Base-by-base conservation (phyloP, 2,888 invertebrate species). In the Strigamia transsilvanica region DNA sequence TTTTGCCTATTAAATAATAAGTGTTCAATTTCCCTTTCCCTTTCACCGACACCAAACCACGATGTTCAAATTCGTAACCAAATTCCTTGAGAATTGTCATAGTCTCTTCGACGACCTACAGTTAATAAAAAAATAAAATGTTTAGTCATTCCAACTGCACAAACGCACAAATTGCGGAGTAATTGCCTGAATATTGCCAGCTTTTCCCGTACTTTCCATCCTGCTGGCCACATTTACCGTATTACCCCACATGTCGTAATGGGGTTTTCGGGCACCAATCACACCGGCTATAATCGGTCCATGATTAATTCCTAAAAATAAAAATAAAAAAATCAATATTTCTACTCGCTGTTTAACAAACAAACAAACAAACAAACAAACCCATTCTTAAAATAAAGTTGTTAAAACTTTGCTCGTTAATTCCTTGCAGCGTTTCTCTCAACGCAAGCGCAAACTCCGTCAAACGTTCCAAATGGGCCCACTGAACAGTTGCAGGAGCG, bases 131-230 rank as follows among this genome's bases (percentile, higher is more conserved):
- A 51, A 2, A 61, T 5, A 27, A 27, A 1, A 27, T 2, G 1
- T 27, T 27, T 27, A 27, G 27, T 27, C 27, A 27, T 27, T 27
- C 27, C 1, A 27, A 27, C 27, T 3, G 27, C 27, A 2, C 1
- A 27, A 27, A 27, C 3, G 3, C 27, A 1, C 27, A 27, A 42
- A 23, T 21, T 18, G 84, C 46, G 13, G 18, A n/a, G 83, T 27
- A 87, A 86, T 88, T 86, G 96, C 97, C 93, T 98, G 96, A 86
- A 97, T 94, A 85, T 94, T 94, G 6, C 96, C 96, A 82, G 96
- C 96, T 90, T 96, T 97, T 84, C 98, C 98, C 0, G 98, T 98
- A 87, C 96, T 97, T 88, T 99, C 98, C 98, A 99, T 99, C 83
- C 98, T 90, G 0, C 97, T 97, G 7, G 98, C 97, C 0, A 99